These are phyloP conservation scores for Cephus cinctus DNA, from an alignment of 1,140 invertebrate species.

Conservation along the genomic window DNA sequence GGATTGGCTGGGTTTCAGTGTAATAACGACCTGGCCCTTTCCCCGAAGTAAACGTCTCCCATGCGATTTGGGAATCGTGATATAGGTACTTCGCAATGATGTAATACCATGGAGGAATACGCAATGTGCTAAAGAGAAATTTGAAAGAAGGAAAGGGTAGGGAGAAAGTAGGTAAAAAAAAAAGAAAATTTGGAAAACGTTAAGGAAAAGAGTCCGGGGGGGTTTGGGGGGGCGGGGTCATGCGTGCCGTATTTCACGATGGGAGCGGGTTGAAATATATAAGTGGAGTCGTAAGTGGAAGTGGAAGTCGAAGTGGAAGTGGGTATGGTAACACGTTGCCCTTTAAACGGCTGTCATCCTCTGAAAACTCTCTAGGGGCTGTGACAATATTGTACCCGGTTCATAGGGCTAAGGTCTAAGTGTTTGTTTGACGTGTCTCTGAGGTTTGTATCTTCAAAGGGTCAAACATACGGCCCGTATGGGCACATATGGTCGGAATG, in stretches of 20 bases:
- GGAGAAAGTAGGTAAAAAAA: constrained; percentile 6
- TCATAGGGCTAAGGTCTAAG: constrained; percentile 9
- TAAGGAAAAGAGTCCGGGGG: not conserved
- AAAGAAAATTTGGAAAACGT: constrained; percentile 5
- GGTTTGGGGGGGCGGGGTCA: no score
- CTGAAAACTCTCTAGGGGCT: constrained; percentile 13
- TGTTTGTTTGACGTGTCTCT: constrained; percentile 32
- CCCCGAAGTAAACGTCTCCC: no score
- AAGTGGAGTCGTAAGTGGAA: no score
- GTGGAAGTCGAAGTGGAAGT: no score
- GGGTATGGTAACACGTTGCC: constrained; percentile 15
- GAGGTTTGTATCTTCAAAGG: constrained; percentile 37
- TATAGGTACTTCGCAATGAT: no score
- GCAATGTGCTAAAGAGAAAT: no score
- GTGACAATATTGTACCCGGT: constrained; percentile 21
- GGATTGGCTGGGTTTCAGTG: no score
- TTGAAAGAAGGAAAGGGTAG: no score
- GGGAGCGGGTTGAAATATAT: not conserved
- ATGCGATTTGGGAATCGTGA: no score
- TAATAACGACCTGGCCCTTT: no score
- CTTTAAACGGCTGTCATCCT: constrained; percentile 26
- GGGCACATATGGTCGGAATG: constrained; percentile 29
- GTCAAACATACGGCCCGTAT: constrained; percentile 28
- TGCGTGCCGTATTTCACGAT: not conserved
- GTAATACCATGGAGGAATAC: no score